Base-by-base conservation (phyloP, 2,113 vertebrate species). In the Erpornis zantholeuca region DNA sequence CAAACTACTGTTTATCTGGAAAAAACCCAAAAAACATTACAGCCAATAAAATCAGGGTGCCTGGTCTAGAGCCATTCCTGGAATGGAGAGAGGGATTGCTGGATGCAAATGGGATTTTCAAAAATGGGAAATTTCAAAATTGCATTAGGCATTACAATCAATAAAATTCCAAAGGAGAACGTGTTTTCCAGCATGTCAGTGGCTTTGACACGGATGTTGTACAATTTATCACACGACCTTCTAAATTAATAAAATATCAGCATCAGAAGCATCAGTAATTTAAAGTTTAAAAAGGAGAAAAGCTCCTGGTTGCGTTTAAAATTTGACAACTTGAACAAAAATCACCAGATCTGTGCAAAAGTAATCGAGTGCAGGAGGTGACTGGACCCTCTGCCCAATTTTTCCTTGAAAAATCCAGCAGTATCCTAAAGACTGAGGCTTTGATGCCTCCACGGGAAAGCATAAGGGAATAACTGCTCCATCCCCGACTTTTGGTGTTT, bases 271-370 rank as follows among this genome's bases (percentile, higher is more conserved):
- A 22, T 3, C 22, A 23, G 45, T 14, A 72, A 91, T 87, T 70
- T 50, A 7, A 25, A 84, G 68, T 52, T 49, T 15, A 31, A 69
- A 54, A 69, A 35, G 12, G 19, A 94, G 73, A 71, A 89, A 94
- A 72, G 69, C 69, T 70, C 70, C 14, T 40, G 75, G 25, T 70
- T 53, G 66, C 17, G 63, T 47, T 81, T 56, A 68, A 80, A 90
- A 93, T 77, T 60, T 27, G 82, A 82, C 88, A 86, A 94, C 64
- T 72, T 69, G 71, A 85, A 68, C 33, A 86, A 45, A 64, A 97
- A 95, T 66, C 31, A 83, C 65, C 12, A 78, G 68, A 73, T n/a
- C 45, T 70, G 79, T 56, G 82, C 82, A 88, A 47, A 94, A 45
- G 83, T 36, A 85, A 95, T 18, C 33, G 60, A 80, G 77, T 49